These are phyloP conservation scores for Ochropleura leucogaster DNA, from an alignment of 2,888 invertebrate species.

Conservation along the genomic window DNA sequence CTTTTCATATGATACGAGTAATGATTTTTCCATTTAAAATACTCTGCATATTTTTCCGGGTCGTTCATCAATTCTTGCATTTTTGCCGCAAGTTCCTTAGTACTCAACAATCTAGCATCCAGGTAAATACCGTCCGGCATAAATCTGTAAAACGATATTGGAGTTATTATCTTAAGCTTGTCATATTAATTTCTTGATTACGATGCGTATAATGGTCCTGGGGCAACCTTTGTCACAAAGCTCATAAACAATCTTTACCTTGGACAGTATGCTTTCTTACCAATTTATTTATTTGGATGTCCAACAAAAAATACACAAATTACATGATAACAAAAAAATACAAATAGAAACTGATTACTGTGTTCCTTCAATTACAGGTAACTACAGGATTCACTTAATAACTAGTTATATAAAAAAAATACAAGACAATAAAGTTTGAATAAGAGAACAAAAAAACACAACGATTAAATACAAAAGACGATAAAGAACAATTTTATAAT, in stretches of 20 bases:
- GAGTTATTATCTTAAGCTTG: neutral
- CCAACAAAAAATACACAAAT: too few relatives aligned
- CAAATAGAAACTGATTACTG: too few relatives aligned
- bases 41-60: conserved; percentile 65
- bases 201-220: neutral
- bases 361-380: too few relatives aligned
- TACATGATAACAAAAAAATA: too few relatives aligned
- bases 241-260: neutral
- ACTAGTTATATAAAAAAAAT: too few relatives aligned
- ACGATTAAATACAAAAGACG: too few relatives aligned
- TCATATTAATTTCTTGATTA: neutral
- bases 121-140: conserved; percentile 73
- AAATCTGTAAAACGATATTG: conserved; percentile 61
- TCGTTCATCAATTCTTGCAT: conserved; percentile 69
- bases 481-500: too few relatives aligned
- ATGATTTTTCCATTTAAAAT: conserved; percentile 74
- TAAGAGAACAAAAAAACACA: too few relatives aligned
- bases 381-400: too few relatives aligned
- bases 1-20: conserved; percentile 66
- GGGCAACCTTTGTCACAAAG: neutral
- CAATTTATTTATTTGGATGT: too few relatives aligned
- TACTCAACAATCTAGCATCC: conserved; percentile 61
- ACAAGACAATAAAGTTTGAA: too few relatives aligned
- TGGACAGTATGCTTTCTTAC: neutral
- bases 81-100: conserved; percentile 61